Percentiles rank a stretch among this genome's conserved stretches.
These are phyloP conservation scores for Tenebrio molitor DNA, from an alignment of 1,140 invertebrate genomes.

Conservation along the genomic window DNA sequence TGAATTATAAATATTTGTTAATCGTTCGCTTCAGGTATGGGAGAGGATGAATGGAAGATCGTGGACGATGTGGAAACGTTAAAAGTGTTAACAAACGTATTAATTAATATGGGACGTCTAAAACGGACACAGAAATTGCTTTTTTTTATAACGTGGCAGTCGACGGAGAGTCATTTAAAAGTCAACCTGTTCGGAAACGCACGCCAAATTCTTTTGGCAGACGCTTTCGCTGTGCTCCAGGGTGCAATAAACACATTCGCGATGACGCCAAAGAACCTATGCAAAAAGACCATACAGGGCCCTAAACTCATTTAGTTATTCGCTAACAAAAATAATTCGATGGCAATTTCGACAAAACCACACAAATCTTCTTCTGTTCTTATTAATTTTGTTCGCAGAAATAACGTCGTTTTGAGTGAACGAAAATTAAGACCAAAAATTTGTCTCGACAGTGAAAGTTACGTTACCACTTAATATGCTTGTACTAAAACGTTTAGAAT, in stretches of 20 bases:
- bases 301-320: too few relatives aligned
- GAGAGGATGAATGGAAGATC: constrained; percentile 31
- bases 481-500: too few relatives aligned
- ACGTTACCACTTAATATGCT: too few relatives aligned
- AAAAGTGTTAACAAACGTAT: constrained; percentile 41
- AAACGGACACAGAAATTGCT: constrained; percentile 33
- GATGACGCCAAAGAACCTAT: too few relatives aligned
- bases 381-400: too few relatives aligned
- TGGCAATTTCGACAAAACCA: too few relatives aligned
- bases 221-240: neutral
- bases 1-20: constrained; percentile 58
- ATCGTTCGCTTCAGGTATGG: constrained; percentile 47
- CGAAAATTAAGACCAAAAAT: too few relatives aligned
- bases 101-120: constrained; percentile 40
- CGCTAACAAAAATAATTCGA: too few relatives aligned
- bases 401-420: too few relatives aligned
- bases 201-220: constrained; percentile 27
- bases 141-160: neutral
- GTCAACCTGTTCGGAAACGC: constrained; percentile 32
- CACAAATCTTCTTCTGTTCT: too few relatives aligned
- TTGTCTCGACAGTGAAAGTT: too few relatives aligned
- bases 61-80: constrained; percentile 36
- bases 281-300: constrained; percentile 20
- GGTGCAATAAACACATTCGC: constrained; percentile 12
- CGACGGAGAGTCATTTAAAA: constrained; percentile 18